phyloP scores from a whole-genome alignment of 92 coral and sea anemone species.

The Isaurus tuberculatus region DNA sequence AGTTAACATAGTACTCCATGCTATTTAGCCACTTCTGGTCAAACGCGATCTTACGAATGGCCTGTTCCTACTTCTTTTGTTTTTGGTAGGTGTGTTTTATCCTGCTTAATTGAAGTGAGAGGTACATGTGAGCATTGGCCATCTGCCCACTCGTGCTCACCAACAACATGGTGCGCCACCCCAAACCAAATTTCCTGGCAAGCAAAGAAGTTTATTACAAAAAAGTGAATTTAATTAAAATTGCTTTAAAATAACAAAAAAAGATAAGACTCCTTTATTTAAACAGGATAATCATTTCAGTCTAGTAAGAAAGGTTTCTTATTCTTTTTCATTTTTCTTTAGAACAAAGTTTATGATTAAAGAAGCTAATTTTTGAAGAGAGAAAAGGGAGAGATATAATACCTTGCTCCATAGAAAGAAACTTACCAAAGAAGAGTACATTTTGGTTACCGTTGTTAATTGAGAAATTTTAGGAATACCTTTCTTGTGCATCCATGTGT shows the following conservation, averaged over 20 bases:
- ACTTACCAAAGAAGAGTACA: not conserved
- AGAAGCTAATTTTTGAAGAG: constrained; percentile 3
- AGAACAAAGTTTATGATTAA: not conserved
- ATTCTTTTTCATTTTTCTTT: not conserved
- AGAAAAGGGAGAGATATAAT: not conserved
- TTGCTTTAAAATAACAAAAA: not conserved
- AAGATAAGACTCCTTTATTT: too few species aligned
- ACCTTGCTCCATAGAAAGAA: not conserved
- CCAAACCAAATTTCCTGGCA: not conserved
- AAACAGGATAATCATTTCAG: too few species aligned
- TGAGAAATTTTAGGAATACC: not conserved
- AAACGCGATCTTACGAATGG: constrained; percentile 56
- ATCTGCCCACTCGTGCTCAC: constrained; percentile 77
- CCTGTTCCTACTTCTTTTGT: constrained; percentile 61
- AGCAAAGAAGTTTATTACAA: not conserved
- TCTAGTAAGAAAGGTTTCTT: too few species aligned
- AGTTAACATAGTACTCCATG: constrained; percentile 55
- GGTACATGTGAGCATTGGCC: constrained; percentile 75
- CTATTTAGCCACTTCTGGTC: constrained; percentile 60
- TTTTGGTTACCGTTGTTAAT: not conserved
- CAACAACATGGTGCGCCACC: not conserved
- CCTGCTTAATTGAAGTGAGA: constrained; percentile 57
- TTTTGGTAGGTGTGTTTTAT: constrained; percentile 48
- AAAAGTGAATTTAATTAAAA: not conserved
- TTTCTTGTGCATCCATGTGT: not conserved